Base-by-base conservation (phyloP, 2,888 invertebrate species). In the Harpalus rufipes region DNA sequence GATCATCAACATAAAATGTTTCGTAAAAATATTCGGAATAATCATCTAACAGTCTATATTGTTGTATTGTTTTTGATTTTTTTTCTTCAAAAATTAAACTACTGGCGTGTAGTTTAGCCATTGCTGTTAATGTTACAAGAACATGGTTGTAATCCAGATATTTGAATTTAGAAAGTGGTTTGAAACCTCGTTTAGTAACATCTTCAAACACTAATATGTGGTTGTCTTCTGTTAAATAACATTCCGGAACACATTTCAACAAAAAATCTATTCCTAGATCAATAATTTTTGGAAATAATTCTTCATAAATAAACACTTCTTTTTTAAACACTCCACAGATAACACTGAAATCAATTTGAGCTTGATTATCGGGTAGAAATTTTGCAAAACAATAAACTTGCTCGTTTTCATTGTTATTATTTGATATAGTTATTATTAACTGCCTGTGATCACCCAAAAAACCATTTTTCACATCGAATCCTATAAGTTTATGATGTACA, bases 371-470 rank as follows among this genome's bases (percentile, higher is more conserved):
- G 0, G 90, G 90, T 72, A 89, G 88, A 63, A 87, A 87, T 86
- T 90, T 90, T 10, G 89, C 88, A 85, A 90, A 90, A 84, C 89
- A 89, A 12, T 85, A 85, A 8, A 87, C 81, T 12, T 86, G 61
- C 51, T 81, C 61, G 56, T 87, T 85, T 81, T 87, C 59, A 1
- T 86, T 81, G 1, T 86, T 86, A 7, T 83, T 58, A 51, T 79
- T 41, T 21, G 81, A 59, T 39, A 88, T 84, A 0, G 86, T 86
- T 14, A 88, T 86, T 51, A 87, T 84, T 18, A 89, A 86, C 12
- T 86, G 86, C 1, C 87, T 86, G 81, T 90, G 88, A 41, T 90
- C 89, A 5, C 89, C 89, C 32, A 89, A 84, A 8, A 89, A 85
- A 3, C 89, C 90, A 39, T 86, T 84, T 86, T 86, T 87, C 85